Conservation (phyloP, 2,797 vertebrate genomes). For the Distichodus sexfasciatus region DNA sequence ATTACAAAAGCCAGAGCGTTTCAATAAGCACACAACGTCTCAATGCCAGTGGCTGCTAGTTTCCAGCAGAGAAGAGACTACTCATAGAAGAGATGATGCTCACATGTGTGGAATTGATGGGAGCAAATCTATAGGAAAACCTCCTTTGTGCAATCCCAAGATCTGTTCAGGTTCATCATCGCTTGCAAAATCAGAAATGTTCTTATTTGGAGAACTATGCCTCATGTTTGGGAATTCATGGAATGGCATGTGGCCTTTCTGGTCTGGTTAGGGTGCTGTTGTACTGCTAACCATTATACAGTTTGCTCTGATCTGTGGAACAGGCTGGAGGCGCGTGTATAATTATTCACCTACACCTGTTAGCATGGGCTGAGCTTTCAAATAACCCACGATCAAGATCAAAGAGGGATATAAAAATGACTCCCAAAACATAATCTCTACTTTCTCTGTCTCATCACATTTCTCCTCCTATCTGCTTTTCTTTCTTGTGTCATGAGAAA, state of each 20-base stretch:
- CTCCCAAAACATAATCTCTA: not conserved
- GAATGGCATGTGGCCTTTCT: not conserved
- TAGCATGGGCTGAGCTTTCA: not conserved
- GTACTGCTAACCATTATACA: not conserved
- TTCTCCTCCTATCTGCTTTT: not conserved
- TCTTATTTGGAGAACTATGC: no score
- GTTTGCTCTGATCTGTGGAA: not conserved
- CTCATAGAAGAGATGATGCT: not conserved
- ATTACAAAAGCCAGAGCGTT: not conserved
- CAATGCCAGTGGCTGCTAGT: no score
- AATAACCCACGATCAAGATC: not conserved
- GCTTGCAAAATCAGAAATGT: no score
- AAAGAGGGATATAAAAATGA: constrained; percentile 4
- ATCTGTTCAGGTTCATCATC: no score
- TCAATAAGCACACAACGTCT: not conserved
- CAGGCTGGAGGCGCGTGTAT: constrained; percentile 5
- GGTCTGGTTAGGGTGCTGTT: not conserved
- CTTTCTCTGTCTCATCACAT: not conserved
- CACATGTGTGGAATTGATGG: no score
- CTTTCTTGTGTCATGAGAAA: not conserved
- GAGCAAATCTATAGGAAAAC: no score
- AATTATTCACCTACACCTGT: constrained; percentile 8
- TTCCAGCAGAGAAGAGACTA: no score
- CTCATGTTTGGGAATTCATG: not conserved
- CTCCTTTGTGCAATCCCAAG: no score